A percentile compares a stretch with the other conserved stretches of the same genome.
Evolutionary conservation across 2,113 vertebrate species (phyloP).

Genomic region (Ibidorhyncha struthersii): DNA sequence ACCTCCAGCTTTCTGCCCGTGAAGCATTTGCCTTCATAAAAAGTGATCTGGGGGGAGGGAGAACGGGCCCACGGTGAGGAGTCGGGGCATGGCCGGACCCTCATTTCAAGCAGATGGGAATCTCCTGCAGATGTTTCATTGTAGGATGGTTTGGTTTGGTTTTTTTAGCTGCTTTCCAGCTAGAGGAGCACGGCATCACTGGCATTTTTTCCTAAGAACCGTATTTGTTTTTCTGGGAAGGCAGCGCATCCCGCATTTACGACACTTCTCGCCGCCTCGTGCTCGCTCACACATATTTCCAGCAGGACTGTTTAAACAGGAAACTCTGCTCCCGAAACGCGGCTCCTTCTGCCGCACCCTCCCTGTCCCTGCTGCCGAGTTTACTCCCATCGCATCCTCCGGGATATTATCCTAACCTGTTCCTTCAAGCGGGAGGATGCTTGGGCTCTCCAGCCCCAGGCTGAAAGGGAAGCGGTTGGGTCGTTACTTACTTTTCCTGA

Average conservation of each 20-base stretch:
- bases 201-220: neutral
- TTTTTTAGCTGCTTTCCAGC: neutral
- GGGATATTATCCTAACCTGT: neutral
- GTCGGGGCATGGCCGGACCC: accelerated
- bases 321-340: neutral
- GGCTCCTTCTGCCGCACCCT: neutral
- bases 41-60: slow-evolving; percentile 79
- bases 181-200: neutral
- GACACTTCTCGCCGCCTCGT: neutral
- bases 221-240: neutral
- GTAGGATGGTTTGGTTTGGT: neutral
- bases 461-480: neutral
- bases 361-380: neutral
- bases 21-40: slow-evolving; percentile 91
- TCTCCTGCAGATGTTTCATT: neutral
- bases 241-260: neutral
- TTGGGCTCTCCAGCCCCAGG: neutral
- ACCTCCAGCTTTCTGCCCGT: slow-evolving; percentile 88
- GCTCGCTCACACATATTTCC: neutral
- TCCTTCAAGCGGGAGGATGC: neutral
- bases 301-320: slow-evolving; percentile 7
- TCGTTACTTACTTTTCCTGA: slow-evolving; percentile 88
- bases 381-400: neutral
- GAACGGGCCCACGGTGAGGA: accelerated
- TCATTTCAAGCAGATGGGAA: neutral